Base-by-base conservation (phyloP, 2,888 invertebrate genomes). In the Andrena chrysosceles region DNA sequence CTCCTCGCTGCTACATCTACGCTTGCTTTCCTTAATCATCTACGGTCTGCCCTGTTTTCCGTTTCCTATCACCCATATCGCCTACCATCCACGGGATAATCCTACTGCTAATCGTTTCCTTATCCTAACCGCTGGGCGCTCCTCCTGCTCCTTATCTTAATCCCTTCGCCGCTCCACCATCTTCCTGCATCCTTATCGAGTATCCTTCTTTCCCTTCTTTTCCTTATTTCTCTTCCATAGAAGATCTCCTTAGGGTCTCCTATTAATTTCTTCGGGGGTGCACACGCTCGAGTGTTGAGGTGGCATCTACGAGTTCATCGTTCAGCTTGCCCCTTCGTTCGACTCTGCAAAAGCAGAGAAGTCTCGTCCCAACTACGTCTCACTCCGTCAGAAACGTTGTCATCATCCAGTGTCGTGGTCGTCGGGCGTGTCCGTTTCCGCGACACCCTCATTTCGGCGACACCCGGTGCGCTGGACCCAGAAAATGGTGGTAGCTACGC, bases 371-470 rank as follows among this genome's bases (percentile, higher is more conserved):
- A 78, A 63, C 64, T 52, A 6, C 71, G 60, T 75, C 62, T 62
- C 33, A 62, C 48, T 64, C 66, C 68, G 54, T 54, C 77, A 54
- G 76, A 66, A 42, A 70, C 66, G 62, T 67, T 49, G 42, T 79
- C 54, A 31, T 77, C 66, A 31, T 77, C 66, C 67, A 42, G 69
- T 49, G 31, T 63, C 69, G 64, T 49, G 76, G 29, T 73, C 49
- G 62, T 74, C 79, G 77, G 87, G 83, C 77, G 77, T 73, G 83
- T 78, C 70, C 75, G 60, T 71, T 64, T 54, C 56, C 60, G 73
- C 77, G 74, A 81, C 68, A 74, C 72, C 79, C 70, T 89, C 83
- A 86, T 89, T 76, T 77, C 77, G 74, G 49, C 72, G 33, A 63
- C 16, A 64, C 26, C 56, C 42, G 48, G 48, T 20, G n/a, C 54